phyloP scores from a whole-genome alignment of 1,140 invertebrate species.

The Leguminivora glycinivorella region DNA sequence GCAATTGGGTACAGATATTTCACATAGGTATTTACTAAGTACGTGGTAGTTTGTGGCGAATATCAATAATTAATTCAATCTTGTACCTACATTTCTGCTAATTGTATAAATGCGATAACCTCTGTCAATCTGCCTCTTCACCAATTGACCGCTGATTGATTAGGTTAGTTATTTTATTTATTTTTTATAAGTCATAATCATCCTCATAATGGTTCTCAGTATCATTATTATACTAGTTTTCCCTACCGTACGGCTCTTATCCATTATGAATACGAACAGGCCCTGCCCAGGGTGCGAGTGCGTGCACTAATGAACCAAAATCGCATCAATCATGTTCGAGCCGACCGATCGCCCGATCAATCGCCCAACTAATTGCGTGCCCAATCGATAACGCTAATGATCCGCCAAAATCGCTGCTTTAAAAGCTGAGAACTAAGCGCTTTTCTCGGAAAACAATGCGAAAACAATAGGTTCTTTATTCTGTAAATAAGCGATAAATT shows the following conservation, averaged over 20 bases:
- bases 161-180: too few species aligned
- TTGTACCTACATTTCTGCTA: too few species aligned
- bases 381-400: constrained; percentile 61
- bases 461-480: constrained; percentile 16
- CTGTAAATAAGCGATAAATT: constrained; percentile 13
- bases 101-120: too few species aligned
- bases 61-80: too few species aligned
- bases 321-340: constrained; percentile 70
- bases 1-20: too few species aligned
- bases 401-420: constrained; percentile 45
- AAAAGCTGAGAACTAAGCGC: constrained; percentile 1
- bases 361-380: constrained; percentile 62
- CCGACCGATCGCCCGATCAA: constrained; percentile 35
- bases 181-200: too few species aligned
- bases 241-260: not conserved
- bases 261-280: constrained; percentile 48
- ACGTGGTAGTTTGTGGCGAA: too few species aligned
- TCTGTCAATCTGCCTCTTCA: too few species aligned
- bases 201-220: too few species aligned
- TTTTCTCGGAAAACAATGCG: not conserved
- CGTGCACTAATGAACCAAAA: constrained; percentile 64
- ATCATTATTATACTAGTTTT: too few species aligned
- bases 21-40: too few species aligned
- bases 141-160: too few species aligned
- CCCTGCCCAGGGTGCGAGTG: constrained; percentile 42